Conservation (phyloP, 2,888 invertebrate genomes). For the Holacanthella duospinosa region DNA sequence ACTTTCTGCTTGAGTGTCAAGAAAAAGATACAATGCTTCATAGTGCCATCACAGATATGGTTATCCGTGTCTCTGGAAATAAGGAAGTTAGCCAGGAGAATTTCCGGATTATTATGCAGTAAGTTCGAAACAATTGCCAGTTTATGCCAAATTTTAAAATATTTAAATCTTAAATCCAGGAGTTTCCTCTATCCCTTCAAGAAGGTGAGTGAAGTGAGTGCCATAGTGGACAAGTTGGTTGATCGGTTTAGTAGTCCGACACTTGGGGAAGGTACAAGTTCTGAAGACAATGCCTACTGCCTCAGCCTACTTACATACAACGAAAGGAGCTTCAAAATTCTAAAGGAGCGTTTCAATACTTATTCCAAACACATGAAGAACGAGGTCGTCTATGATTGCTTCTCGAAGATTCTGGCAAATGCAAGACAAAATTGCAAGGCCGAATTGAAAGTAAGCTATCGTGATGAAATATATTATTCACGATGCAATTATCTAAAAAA, state of each 20-base stretch:
- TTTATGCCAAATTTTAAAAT: background rate
- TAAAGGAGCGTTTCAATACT: background rate
- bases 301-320: background rate
- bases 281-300: slow-evolving; percentile 1
- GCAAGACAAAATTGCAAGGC: background rate
- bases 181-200: background rate
- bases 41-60: background rate
- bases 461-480: background rate
- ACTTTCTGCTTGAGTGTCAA: background rate
- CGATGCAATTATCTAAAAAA: too few relatives aligned
- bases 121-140: background rate
- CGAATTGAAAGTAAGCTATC: background rate
- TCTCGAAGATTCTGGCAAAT: background rate
- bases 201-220: background rate
- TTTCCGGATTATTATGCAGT: background rate
- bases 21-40: slow-evolving; percentile 1
- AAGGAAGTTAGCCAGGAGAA: background rate
- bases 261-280: background rate
- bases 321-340: background rate
- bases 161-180: background rate
- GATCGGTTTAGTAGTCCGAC: background rate
- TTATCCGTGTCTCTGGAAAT: background rate
- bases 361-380: background rate
- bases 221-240: background rate
- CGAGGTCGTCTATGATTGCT: background rate